Evolutionary conservation across 2,888 invertebrate genomes (phyloP), one percentile per base, ranked within the genome.

Genomic region (Heliconius cydno): DNA sequence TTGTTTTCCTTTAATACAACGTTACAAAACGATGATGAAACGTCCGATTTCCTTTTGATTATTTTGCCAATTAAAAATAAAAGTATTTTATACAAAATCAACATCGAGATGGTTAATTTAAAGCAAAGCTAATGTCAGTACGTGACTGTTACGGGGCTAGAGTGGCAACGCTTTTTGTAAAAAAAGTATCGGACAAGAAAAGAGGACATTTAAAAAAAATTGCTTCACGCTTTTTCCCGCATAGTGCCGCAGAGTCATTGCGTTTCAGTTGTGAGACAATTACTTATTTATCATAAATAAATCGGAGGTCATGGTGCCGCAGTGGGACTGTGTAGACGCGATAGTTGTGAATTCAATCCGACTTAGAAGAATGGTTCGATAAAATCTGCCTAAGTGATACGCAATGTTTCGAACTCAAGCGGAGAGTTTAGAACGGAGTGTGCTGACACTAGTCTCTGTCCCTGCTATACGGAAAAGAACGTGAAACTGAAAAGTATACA

Each of bases 51-150:
- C 10, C 28, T 30, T 28, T 46, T 75, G 38, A 65, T 38, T 65
- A 19, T 63, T 28, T 75, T 65, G 28, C 12, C 38, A 30, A 65
- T 46, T 41, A 41, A 65, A 66, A 41, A 70, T 68, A 70, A 75
- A 65, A 46, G 63, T 71, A 7, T 28, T 10, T 28, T n/a, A 60
- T 60, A 60, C 60, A 41, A 41, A 75, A 65, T 75, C 75, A 41
- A 73, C 22, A 73, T 57, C 12, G 73, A 46, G 30, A 73, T 73
- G 73, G 73, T 57, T 57, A 30, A 57, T 73, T 73, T 73, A 57
- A 73, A 75, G 41, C 46, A 65, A 41, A 75, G 19, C 75, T 41
- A 75, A 75, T 65, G 65, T 46, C 1, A 30, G 65, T 75, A 75
- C 75, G 75, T 75, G 75, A 75, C 75, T 13, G 63, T 34, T 34